A percentile compares a stretch with the other conserved stretches of the same genome.
Conservation (phyloP, 2,797 vertebrate genomes). For the Chloroceryle amazona region DNA sequence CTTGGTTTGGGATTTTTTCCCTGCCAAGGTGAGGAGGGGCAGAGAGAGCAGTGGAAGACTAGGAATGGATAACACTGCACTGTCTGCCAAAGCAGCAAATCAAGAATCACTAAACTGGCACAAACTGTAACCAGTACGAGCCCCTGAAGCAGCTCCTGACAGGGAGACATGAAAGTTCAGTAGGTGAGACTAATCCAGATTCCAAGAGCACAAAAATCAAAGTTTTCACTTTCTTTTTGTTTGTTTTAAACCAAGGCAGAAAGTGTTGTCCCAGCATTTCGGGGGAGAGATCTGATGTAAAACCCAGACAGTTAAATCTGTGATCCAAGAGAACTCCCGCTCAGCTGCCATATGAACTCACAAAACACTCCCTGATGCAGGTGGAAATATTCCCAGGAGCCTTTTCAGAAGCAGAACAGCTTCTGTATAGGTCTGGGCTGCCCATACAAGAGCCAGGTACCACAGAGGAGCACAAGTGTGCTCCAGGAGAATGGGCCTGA, state of each 20-base stretch:
- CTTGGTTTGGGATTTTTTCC: neutral
- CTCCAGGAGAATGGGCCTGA: neutral
- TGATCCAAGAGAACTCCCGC: neutral
- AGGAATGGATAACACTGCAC: fast-evolving
- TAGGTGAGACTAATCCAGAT: neutral
- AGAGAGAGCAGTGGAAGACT: neutral
- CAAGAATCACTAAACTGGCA: neutral
- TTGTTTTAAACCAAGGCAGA: neutral
- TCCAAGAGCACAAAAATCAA: neutral
- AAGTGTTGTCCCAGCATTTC: fast-evolving
- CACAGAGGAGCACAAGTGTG: neutral
- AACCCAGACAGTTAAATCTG: neutral
- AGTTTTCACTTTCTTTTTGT: neutral
- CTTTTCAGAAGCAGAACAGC: neutral
- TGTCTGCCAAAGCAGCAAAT: neutral
- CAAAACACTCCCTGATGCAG: neutral
- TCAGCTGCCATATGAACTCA: neutral
- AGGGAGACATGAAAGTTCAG: fast-evolving
- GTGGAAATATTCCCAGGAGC: neutral
- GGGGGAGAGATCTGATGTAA: neutral
- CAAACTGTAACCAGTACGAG: neutral
- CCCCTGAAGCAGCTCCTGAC: neutral
- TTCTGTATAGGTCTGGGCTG: neutral
- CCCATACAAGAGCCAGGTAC: neutral
- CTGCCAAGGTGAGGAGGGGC: neutral